Conservation (phyloP, 1,140 invertebrate genomes). For the Apis laboriosa region DNA sequence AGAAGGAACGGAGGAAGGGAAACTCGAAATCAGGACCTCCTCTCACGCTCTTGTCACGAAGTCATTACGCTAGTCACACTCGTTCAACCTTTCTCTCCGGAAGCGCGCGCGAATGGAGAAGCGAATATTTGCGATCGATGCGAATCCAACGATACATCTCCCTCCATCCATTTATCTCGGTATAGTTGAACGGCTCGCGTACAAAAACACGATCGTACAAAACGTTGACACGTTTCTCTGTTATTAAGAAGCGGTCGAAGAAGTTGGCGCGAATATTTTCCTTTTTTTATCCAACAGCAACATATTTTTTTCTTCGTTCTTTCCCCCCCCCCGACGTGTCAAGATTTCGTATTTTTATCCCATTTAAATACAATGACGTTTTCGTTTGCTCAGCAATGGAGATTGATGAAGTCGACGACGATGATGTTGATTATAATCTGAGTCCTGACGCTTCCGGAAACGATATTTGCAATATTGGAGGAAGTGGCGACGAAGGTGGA, state of each 20-base stretch:
- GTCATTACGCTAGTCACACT: conserved; percentile 52
- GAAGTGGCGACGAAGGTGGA: conserved; percentile 61
- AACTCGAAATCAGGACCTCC: conserved; percentile 39
- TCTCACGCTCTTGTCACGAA: conserved; percentile 50
- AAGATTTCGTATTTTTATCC: too few species aligned
- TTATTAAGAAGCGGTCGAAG: not conserved
- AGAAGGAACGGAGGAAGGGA: not conserved
- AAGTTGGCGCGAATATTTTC: not conserved
- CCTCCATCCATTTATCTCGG: not conserved
- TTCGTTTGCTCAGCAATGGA: conserved; percentile 69
- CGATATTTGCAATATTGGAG: conserved; percentile 34
- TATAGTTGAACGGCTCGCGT: not conserved
- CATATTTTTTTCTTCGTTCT: not conserved
- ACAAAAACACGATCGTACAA: not conserved
- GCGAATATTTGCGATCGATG: conserved; percentile 39
- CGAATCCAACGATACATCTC: not conserved
- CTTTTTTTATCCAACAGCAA: not conserved
- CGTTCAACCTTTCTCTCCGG: conserved; percentile 9
- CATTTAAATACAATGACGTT: not conserved
- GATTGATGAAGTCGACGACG: conserved; percentile 63
- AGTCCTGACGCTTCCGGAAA: conserved; percentile 16
- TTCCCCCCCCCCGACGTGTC: too few species aligned
- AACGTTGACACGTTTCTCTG: not conserved
- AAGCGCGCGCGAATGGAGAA: not conserved
- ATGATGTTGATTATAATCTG: conserved; percentile 41